phyloP scores from a whole-genome alignment of 2,888 invertebrate species.

The Drosophila robusta region DNA sequence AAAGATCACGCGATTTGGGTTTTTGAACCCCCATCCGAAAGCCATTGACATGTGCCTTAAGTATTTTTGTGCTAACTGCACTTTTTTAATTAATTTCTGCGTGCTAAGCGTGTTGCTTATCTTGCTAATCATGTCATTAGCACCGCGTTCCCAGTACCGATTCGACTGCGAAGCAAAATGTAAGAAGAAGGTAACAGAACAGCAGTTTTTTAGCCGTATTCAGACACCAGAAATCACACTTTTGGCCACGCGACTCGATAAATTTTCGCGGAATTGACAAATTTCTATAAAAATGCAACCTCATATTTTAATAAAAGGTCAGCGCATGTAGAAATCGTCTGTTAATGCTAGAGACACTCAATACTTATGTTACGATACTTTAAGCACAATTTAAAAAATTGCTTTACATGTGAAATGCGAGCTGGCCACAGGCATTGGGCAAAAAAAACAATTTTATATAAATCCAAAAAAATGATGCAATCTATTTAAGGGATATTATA shows the following conservation, averaged over 20 bases:
- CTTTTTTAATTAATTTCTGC: slow-evolving; percentile 36
- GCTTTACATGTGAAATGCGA: slow-evolving; percentile 25
- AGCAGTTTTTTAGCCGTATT: slow-evolving; percentile 20
- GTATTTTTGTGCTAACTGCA: slow-evolving; percentile 34
- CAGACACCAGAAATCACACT: background rate
- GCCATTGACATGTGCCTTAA: slow-evolving; percentile 60
- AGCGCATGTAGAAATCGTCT: slow-evolving; percentile 12
- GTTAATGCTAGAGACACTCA: slow-evolving; percentile 1
- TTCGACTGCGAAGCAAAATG: slow-evolving; percentile 20
- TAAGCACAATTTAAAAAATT: background rate
- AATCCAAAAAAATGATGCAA: slow-evolving; percentile 2
- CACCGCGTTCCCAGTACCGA: slow-evolving; percentile 12
- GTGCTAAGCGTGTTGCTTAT: slow-evolving; percentile 47
- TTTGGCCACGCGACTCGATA: slow-evolving; percentile 42
- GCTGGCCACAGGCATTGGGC: background rate
- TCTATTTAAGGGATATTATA: background rate
- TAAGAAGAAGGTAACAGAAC: background rate
- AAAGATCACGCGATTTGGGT: slow-evolving; percentile 62
- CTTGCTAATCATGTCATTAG: slow-evolving; percentile 42
- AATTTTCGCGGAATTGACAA: slow-evolving; percentile 35
- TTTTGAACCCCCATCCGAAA: slow-evolving; percentile 53
- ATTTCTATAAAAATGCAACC: slow-evolving; percentile 22
- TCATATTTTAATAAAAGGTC: slow-evolving; percentile 12
- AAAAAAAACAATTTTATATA: background rate
- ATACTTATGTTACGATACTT: slow-evolving; percentile 5